These are phyloP conservation scores for Lagenorhynchus albirostris DNA, from an alignment of 2,113 vertebrate genomes.

Conservation along the genomic window DNA sequence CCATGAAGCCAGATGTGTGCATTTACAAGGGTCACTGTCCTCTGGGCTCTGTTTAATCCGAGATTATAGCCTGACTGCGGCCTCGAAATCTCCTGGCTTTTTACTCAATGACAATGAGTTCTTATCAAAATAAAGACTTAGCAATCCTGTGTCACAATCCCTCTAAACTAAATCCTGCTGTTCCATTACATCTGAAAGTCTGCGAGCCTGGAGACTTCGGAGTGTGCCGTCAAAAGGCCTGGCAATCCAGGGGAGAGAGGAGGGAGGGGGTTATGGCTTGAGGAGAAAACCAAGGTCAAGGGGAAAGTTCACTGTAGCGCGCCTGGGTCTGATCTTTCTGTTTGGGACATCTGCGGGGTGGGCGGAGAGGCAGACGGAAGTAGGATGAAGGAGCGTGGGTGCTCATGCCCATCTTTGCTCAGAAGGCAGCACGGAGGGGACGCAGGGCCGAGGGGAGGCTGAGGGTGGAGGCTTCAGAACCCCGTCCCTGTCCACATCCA, in stretches of 20 bases:
- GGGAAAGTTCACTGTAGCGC: not conserved
- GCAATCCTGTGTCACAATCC: not conserved
- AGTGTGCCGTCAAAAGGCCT: not conserved
- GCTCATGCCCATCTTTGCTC: not conserved
- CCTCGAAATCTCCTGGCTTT: not conserved
- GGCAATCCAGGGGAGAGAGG: not conserved
- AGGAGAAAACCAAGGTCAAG: not conserved
- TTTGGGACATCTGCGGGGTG: not conserved
- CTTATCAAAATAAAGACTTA: conserved; percentile 19
- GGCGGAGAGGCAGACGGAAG: not conserved
- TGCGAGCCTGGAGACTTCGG: not conserved
- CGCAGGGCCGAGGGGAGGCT: fast-evolving
- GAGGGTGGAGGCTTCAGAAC: not conserved
- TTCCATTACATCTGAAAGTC: not conserved
- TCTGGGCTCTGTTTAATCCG: not conserved
- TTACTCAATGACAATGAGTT: not conserved
- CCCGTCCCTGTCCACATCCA: not conserved
- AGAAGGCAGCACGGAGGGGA: not conserved
- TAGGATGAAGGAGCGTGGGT: not conserved
- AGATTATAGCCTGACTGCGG: not conserved
- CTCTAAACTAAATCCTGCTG: not conserved
- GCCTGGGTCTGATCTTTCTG: not conserved
- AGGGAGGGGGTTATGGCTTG: not conserved
- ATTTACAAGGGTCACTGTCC: not conserved
- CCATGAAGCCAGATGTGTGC: not conserved